Conservation (phyloP, 2,888 invertebrate genomes). For the Pyrochroa serraticornis region DNA sequence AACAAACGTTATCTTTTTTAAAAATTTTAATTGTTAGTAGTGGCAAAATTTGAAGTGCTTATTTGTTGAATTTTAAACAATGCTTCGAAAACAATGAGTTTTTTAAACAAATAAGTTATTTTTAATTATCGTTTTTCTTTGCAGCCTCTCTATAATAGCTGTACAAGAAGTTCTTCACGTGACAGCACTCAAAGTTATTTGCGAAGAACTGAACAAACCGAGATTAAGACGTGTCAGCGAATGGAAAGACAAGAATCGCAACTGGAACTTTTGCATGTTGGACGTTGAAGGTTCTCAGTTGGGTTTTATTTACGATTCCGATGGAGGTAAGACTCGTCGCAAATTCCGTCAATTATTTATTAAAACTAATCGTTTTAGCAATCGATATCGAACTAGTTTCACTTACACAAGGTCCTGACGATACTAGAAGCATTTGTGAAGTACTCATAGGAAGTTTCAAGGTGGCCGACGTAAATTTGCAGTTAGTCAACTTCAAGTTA, state of each 20-base stretch:
- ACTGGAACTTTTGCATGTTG: constrained; percentile 67
- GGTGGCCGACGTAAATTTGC: constrained; percentile 59
- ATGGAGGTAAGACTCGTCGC: constrained; percentile 43
- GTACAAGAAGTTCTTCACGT: constrained; percentile 75
- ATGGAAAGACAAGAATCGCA: constrained; percentile 69
- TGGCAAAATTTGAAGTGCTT: neutral
- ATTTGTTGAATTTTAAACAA: neutral
- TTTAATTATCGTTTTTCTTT: constrained; percentile 35
- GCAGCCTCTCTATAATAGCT: constrained; percentile 74
- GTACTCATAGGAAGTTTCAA: constrained; percentile 59
- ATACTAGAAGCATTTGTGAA: constrained; percentile 41
- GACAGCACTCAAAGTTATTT: constrained; percentile 71
- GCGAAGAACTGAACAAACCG: constrained; percentile 72
- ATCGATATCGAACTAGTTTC: constrained; percentile 42
- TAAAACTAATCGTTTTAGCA: constrained; percentile 25
- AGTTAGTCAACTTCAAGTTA: constrained; percentile 58
- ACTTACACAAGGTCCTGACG: constrained; percentile 44
- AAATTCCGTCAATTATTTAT: neutral
- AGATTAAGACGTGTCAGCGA: constrained; percentile 66
- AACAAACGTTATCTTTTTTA: neutral
- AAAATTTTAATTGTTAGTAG: neutral
- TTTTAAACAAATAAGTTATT: neutral
- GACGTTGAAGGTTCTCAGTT: constrained; percentile 51
- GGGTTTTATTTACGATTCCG: constrained; percentile 58
- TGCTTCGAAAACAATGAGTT: neutral